Evolutionary conservation across 2,888 invertebrate genomes (phyloP).

Genomic region (Mimumesa dahlbomi): DNA sequence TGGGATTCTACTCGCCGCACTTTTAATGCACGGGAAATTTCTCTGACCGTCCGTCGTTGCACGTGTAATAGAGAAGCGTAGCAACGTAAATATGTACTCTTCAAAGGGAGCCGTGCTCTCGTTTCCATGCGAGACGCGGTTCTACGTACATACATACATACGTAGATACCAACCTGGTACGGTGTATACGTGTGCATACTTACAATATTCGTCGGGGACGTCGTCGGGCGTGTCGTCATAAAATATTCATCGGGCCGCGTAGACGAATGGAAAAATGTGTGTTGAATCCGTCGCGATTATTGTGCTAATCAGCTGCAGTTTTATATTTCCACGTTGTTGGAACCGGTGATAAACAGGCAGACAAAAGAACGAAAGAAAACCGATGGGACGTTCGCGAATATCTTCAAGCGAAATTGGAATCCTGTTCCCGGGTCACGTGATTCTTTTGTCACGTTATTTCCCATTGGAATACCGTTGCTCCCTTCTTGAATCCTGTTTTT

Average conservation of each 20-base stretch:
- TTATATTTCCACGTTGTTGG: background rate
- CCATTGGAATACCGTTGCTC: too few species aligned
- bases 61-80: constrained; percentile 10
- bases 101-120: background rate
- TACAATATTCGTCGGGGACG: too few species aligned
- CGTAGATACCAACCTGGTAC: background rate
- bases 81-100: constrained; percentile 19
- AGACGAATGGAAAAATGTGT: too few species aligned
- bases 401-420: too few species aligned
- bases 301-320: constrained; percentile 22
- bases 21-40: background rate
- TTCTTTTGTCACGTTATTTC: too few species aligned
- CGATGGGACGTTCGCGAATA: too few species aligned
- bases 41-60: background rate
- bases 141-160: background rate
- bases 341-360: constrained; percentile 7
- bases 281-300: constrained; percentile 24
- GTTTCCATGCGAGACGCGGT: constrained; percentile 7
- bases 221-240: background rate
- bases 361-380: background rate
- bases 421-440: too few species aligned
- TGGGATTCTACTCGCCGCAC: background rate
- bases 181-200: too few species aligned
- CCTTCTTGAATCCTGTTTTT: too few species aligned
- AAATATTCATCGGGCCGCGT: constrained; percentile 29